Evolutionary conservation across 2,797 vertebrate genomes (phyloP), one percentile per base, ranked within the genome.

Genomic region (Periparus ater): DNA sequence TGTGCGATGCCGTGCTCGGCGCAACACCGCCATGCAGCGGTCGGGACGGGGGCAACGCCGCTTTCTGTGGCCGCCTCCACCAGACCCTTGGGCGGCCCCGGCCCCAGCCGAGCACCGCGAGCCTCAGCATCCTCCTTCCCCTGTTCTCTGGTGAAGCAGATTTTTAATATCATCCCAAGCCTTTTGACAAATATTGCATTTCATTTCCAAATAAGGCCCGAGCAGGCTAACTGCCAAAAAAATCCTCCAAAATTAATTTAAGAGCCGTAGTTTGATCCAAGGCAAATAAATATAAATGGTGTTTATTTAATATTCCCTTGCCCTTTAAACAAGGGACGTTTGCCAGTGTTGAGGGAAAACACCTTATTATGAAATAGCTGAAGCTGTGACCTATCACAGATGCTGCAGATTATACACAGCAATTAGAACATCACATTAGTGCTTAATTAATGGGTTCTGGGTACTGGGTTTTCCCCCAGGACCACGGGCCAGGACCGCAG

Each of bases 11-110:
- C 61, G 29, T 67, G 74, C 74, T 93, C 70, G 89, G 96, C 91
- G 72, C 97, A 94, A 97, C 88, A 97, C 93, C 97, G 98, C 97
- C 97, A 97, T 97, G 96, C 91, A 96, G 97, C 93, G 97, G 97
- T 30, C 63, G 88, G 26, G 6, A 21, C 34, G 7, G 61, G 44
- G 66, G 13, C 3, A 42, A 1, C 44, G 34, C 65, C 54, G 23
- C 67, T 17, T 4, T 4, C 58, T 4, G 57, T 6, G 2, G 0
- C 20, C 40, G n/a, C 32, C 66, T 3, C 25, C 4, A 1, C 26
- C 78, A 1, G 18, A 13, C 5, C 32, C 50, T 8, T 1, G 25
- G 38, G 29, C 18, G 23, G 13, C 13, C 63, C 42, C 45, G 18
- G 38, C 26, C 30, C 16, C 44, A 3, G 22, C 18, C 11, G 11